Conservation (phyloP, 2,113 vertebrate genomes). For the Colistium nudipinnis region DNA sequence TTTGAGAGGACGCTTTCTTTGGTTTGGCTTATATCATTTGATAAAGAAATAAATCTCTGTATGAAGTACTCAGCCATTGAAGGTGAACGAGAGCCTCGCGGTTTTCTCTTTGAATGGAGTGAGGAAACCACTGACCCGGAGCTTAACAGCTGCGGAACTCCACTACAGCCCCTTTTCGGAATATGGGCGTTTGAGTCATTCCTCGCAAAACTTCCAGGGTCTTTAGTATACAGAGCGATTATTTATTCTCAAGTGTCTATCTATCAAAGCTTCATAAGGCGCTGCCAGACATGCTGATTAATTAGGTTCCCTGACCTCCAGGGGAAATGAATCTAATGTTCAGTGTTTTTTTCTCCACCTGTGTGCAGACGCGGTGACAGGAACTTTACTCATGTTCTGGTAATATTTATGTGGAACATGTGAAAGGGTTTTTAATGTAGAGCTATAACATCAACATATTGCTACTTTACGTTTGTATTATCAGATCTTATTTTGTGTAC, state of each 20-base stretch:
- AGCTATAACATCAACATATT: background rate
- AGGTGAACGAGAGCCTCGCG: conserved; percentile 31
- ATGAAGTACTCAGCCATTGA: conserved; percentile 29
- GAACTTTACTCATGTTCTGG: background rate
- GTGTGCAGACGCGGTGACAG: background rate
- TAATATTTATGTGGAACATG: background rate
- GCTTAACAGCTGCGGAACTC: conserved; percentile 20
- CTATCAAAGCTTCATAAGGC: conserved; percentile 1
- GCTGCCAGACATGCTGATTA: background rate
- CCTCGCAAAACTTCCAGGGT: background rate
- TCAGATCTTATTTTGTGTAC: background rate
- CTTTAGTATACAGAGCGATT: background rate
- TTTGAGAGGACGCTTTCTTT: conserved; percentile 6
- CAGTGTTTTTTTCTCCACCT: background rate
- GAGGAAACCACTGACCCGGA: conserved; percentile 34
- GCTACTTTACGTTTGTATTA: too few species aligned
- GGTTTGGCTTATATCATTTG: conserved; percentile 18
- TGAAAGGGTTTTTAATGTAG: background rate
- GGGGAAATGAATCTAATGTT: background rate
- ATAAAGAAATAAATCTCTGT: background rate
- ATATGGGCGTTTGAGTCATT: conserved; percentile 8
- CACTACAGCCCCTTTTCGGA: conserved; percentile 5
- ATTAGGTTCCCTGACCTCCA: conserved; percentile 22
- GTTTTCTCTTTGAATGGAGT: conserved; percentile 27
- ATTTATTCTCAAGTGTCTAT: background rate